phyloP scores from a whole-genome alignment of 2,888 invertebrate species.

The Cheiracanthium punctorium region DNA sequence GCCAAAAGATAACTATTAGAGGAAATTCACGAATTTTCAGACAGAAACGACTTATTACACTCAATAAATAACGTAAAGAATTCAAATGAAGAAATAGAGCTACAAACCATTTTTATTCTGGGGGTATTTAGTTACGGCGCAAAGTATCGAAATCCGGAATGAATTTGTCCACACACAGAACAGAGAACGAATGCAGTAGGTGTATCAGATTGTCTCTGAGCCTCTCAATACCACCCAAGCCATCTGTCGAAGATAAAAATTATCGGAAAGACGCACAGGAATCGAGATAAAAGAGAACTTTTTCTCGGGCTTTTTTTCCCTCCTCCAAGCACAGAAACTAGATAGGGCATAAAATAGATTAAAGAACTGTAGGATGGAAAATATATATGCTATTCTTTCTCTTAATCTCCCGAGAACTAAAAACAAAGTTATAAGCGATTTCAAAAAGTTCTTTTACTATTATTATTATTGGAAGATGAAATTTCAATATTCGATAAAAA shows the following conservation, averaged over 20 bases:
- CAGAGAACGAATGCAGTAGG: background rate
- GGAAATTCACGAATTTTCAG: too few species aligned
- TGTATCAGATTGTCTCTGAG: background rate
- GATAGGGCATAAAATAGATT: background rate
- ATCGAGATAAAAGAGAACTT: slow-evolving; percentile 22
- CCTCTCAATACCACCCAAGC: slow-evolving; percentile 24
- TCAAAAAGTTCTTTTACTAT: too few species aligned
- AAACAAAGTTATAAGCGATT: too few species aligned
- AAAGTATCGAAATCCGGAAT: background rate
- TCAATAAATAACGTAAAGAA: too few species aligned
- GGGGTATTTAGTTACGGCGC: background rate
- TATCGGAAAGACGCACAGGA: slow-evolving; percentile 21
- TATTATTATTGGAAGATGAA: too few species aligned
- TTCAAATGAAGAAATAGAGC: background rate
- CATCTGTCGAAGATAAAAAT: slow-evolving; percentile 51
- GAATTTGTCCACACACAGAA: background rate
- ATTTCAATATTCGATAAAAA: too few species aligned
- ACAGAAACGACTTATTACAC: too few species aligned
- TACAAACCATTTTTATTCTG: background rate
- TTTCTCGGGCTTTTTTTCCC: background rate
- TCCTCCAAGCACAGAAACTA: background rate
- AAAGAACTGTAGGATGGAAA: too few species aligned
- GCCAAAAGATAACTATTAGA: too few species aligned
- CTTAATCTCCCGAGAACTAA: too few species aligned
- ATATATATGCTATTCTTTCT: too few species aligned